These are phyloP conservation scores for Eupsilia transversa DNA, from an alignment of 2,888 invertebrate species.

Conservation along the genomic window DNA sequence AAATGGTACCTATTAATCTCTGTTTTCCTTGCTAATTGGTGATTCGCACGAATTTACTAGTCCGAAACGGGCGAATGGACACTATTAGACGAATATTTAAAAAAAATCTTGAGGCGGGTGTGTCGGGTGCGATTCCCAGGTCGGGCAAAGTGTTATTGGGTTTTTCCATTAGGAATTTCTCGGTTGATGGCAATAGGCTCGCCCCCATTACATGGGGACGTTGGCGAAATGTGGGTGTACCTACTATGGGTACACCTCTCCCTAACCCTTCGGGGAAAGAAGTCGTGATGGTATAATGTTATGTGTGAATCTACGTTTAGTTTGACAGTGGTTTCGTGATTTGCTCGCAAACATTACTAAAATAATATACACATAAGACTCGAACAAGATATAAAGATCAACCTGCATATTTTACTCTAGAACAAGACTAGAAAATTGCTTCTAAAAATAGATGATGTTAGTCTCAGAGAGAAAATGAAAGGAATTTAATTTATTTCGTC, in stretches of 20 bases:
- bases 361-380: constrained; percentile 11
- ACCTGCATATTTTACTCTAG: constrained; percentile 32
- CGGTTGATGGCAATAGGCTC: too few species aligned
- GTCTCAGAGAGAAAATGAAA: constrained; percentile 15
- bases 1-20: too few species aligned
- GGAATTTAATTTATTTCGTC: constrained; percentile 13
- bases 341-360: background rate
- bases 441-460: constrained; percentile 10
- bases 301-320: background rate
- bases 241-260: background rate
- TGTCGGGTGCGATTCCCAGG: too few species aligned
- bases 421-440: constrained; percentile 34
- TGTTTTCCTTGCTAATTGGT: too few species aligned
- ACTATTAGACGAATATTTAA: too few species aligned
- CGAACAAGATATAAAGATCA: constrained; percentile 6
- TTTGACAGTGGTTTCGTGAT: background rate
- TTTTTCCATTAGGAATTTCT: background rate
- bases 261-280: background rate
- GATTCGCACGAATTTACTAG: too few species aligned
- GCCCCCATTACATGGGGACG: too few species aligned
- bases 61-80: too few species aligned
- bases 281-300: background rate
- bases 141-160: background rate
- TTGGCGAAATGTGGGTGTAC: background rate
- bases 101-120: too few species aligned